Conservation (phyloP, 2,797 vertebrate species). For the Micrastur ruficollis region DNA sequence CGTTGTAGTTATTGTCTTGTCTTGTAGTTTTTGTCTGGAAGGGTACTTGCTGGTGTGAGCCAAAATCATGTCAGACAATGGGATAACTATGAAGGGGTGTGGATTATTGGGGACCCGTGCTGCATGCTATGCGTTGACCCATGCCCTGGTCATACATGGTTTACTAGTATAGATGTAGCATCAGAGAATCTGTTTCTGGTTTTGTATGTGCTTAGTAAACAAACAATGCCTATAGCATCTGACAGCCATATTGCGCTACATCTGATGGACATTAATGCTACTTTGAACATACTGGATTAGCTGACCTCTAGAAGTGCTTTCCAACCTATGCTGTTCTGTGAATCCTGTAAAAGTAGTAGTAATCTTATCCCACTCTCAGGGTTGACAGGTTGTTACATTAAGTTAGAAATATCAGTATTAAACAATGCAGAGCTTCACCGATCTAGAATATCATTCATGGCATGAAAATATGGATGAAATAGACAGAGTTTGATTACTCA, state of each 20-base stretch:
- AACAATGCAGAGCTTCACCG: neutral
- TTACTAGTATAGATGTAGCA: neutral
- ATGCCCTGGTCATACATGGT: neutral
- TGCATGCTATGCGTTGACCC: rapidly evolving
- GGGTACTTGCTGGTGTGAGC: neutral
- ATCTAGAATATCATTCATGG: neutral
- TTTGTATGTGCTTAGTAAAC: neutral
- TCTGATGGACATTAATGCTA: neutral
- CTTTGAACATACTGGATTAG: neutral
- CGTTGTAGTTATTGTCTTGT: neutral
- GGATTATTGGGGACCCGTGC: neutral
- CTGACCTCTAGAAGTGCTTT: neutral
- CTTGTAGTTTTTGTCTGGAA: neutral
- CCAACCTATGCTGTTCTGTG: neutral
- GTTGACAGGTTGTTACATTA: neutral
- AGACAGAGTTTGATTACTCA: neutral
- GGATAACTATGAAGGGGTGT: neutral
- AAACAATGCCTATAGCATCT: neutral
- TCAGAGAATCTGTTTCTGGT: neutral
- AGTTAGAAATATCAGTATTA: neutral
- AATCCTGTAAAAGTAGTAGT: neutral
- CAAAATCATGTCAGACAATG: neutral
- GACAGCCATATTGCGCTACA: neutral
- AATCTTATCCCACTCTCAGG: neutral
- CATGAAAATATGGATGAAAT: neutral